phyloP scores from a whole-genome alignment of 92 coral and sea anemone genomes.

The Parazoanthus atlanticus region DNA sequence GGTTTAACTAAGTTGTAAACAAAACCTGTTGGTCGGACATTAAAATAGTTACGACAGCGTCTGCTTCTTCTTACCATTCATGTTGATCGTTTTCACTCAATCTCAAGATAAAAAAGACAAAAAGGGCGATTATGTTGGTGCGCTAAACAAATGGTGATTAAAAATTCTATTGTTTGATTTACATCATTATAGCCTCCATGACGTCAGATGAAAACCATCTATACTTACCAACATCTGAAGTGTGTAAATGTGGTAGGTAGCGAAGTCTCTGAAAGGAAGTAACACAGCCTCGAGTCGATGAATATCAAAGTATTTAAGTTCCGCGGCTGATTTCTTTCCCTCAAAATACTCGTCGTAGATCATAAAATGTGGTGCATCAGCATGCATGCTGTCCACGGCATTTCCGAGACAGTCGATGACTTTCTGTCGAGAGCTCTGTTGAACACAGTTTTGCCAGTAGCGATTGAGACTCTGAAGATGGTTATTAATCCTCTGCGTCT shows the following conservation, averaged over 20 bases:
- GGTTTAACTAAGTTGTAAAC: no score
- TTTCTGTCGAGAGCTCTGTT: neutral
- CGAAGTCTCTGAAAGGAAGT: neutral
- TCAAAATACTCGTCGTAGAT: neutral
- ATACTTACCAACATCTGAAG: neutral
- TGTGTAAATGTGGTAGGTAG: neutral
- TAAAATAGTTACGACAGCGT: no score
- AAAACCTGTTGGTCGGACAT: no score
- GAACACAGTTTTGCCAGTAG: neutral
- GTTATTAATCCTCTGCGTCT: neutral
- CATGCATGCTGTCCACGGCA: neutral
- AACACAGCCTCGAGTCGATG: neutral
- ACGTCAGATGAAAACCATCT: no score
- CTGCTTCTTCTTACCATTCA: no score
- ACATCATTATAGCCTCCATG: no score
- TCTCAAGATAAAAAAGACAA: no score
- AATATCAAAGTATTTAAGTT: neutral
- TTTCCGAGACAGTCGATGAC: neutral
- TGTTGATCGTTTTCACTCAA: no score
- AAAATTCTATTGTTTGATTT: no score
- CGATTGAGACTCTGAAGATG: neutral
- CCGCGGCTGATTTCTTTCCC: neutral
- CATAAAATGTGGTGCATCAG: neutral
- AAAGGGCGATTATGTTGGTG: no score
- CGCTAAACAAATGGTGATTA: no score